These are phyloP conservation scores for Tokudaia muenninki DNA, from an alignment of 2,797 vertebrate genomes.

Conservation along the genomic window DNA sequence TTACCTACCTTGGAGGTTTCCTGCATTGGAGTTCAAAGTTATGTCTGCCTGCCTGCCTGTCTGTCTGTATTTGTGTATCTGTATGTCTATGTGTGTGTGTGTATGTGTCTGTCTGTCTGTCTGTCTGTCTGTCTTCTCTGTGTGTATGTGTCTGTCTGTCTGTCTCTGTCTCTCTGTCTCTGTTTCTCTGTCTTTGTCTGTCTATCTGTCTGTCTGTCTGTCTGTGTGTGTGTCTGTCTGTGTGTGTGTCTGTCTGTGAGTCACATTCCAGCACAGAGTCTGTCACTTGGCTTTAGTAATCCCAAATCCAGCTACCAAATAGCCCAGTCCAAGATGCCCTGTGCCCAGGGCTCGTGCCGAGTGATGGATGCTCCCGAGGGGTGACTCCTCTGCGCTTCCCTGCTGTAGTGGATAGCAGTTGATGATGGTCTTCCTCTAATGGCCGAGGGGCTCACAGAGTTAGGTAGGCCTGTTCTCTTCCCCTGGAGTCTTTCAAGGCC, in stretches of 20 bases:
- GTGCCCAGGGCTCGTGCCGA: not conserved
- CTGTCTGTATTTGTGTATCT: not conserved
- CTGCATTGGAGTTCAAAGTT: not conserved
- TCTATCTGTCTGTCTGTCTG: not conserved
- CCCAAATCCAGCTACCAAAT: not conserved
- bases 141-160: not conserved
- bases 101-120: not conserved
- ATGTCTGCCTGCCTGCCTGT: not conserved
- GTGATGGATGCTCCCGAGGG: fast-evolving
- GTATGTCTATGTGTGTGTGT: not conserved
- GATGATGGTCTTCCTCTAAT: not conserved
- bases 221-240: not conserved
- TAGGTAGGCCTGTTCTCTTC: fast-evolving
- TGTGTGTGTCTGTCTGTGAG: not conserved
- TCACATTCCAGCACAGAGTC: not conserved
- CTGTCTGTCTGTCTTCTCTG: not conserved
- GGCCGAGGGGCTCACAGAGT: fast-evolving
- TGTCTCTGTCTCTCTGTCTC: not conserved
- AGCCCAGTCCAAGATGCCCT: fast-evolving
- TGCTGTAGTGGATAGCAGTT: fast-evolving
- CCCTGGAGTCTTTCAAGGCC: not conserved
- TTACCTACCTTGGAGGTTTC: too few species aligned
- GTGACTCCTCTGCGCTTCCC: not conserved
- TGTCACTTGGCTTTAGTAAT: not conserved
- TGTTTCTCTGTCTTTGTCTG: not conserved